Percentiles rank a stretch among this genome's conserved stretches.
These are phyloP conservation scores for Aricia agestis DNA, from an alignment of 1,140 invertebrate species.

Conservation along the genomic window DNA sequence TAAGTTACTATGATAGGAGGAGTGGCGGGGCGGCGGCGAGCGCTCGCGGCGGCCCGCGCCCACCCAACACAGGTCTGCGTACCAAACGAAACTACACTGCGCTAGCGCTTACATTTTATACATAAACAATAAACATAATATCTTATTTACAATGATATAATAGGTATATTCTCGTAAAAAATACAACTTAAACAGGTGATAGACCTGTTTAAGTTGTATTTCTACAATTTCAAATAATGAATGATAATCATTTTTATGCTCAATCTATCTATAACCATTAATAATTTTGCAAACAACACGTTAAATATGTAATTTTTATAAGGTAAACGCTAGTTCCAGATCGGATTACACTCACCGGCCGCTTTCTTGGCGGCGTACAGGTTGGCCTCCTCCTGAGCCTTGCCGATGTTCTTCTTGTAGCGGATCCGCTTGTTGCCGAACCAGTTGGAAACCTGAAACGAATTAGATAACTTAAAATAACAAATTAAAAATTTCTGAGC, in stretches of 20 bases:
- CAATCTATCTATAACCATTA: too few species aligned
- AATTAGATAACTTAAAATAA: too few species aligned
- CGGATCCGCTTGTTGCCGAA: constrained; percentile 99
- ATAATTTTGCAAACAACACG: too few species aligned
- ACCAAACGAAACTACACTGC: constrained; percentile 38
- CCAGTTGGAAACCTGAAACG: constrained; percentile 95
- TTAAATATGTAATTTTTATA: too few species aligned
- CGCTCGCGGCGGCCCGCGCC: constrained; percentile 55
- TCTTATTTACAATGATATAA: background rate
- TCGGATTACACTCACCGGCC: constrained; percentile 79
- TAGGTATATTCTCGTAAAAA: background rate
- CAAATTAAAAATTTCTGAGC: too few species aligned
- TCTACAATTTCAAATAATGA: too few species aligned
- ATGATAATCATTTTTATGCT: too few species aligned
- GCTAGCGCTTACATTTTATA: constrained; percentile 9
- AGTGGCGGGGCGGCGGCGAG: constrained; percentile 51
- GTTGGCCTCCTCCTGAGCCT: constrained; percentile 99
- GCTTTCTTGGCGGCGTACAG: constrained; percentile 99
- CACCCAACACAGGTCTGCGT: constrained; percentile 60
- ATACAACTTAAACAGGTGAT: too few species aligned
- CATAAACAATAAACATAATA: background rate
- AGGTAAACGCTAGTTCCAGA: background rate
- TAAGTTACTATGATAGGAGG: constrained; percentile 55
- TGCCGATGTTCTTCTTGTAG: constrained; percentile 99
- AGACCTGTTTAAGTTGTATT: too few species aligned